Evolutionary conservation across 2,113 vertebrate genomes (phyloP).

Genomic region (Myotis lucifugus): DNA sequence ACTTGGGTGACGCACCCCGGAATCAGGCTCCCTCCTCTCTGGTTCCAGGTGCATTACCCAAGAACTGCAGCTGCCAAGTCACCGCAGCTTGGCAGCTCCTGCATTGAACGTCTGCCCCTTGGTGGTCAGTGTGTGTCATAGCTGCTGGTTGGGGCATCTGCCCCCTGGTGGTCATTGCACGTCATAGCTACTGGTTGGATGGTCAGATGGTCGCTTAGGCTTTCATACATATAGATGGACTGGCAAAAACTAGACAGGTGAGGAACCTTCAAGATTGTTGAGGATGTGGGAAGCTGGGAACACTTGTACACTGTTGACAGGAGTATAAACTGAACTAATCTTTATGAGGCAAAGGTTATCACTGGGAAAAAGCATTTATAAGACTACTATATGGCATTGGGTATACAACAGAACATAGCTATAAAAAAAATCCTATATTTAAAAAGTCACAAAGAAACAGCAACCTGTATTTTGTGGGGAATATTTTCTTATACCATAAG

Average conservation of each 20-base stretch:
- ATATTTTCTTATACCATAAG: neutral
- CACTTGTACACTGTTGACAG: neutral
- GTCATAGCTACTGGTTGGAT: too few species aligned
- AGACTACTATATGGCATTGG: neutral
- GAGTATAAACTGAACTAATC: neutral
- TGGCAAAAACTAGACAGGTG: neutral
- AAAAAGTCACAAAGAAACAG: neutral
- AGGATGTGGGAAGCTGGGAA: neutral
- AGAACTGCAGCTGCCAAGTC: too few species aligned
- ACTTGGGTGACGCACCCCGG: too few species aligned
- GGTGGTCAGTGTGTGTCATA: too few species aligned
- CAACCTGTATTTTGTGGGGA: neutral
- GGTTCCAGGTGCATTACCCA: too few species aligned
- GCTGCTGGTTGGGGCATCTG: too few species aligned
- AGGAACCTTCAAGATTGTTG: neutral
- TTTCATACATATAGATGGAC: too few species aligned
- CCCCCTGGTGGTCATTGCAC: too few species aligned
- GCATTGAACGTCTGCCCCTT: too few species aligned
- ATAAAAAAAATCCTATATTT: neutral
- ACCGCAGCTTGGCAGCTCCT: too few species aligned
- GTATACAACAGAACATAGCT: neutral
- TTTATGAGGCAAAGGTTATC: neutral
- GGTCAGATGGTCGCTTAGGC: too few species aligned
- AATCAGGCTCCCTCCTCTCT: too few species aligned
- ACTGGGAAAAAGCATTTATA: neutral